Base-by-base conservation (phyloP, 2,888 invertebrate genomes). In the Melinaea marsaeus region DNA sequence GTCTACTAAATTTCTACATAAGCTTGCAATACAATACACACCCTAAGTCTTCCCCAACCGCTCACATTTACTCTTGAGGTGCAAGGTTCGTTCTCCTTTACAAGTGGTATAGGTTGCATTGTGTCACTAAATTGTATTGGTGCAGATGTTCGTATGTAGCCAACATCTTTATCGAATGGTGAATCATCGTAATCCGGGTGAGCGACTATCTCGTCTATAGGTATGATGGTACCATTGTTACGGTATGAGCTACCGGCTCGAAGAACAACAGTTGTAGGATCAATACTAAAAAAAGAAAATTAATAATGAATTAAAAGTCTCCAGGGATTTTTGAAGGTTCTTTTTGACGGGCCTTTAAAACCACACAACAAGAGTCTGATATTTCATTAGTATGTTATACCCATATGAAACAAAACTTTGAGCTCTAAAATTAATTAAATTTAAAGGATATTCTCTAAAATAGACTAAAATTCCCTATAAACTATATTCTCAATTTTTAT, bases 191-290 rank as follows among this genome's bases (percentile, higher is more conserved):
- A 90, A 42, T 83, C 70, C 0, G 90, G 86, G 56, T 88, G 88
- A 0, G 88, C 77, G 0, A 66, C 85, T 2, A 90, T 86, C 71
- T 86, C 80, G 0, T 82, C 83, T 61, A 90, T 86, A 0, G 84
- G 85, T 51, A 90, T 86, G 4, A 85, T 68, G 0, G 88, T 92
- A 0, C 91, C 92, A 11, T 83, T 79, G 57, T 81, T 83, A 2
- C 86, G 73, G 63, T 71, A 83, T 0, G 83, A 75, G 48, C 91
- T 91, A 0, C 92, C 92, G 9, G 89, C 91, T 60, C 91, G 81
- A 2, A 89, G 79, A 1, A 83, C 83, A 4, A 92, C 85, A 2
- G 83, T 84, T 3, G 72, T 69, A 13, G 88, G 81, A 34, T 86
- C 85, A 2, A 86, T 87, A 47, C 90, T 90, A 74, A 46, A 75